A percentile compares a stretch with the other conserved stretches of the same genome.
phyloP scores from a whole-genome alignment of 2,113 vertebrate species.

The Sisor rabdophorus region DNA sequence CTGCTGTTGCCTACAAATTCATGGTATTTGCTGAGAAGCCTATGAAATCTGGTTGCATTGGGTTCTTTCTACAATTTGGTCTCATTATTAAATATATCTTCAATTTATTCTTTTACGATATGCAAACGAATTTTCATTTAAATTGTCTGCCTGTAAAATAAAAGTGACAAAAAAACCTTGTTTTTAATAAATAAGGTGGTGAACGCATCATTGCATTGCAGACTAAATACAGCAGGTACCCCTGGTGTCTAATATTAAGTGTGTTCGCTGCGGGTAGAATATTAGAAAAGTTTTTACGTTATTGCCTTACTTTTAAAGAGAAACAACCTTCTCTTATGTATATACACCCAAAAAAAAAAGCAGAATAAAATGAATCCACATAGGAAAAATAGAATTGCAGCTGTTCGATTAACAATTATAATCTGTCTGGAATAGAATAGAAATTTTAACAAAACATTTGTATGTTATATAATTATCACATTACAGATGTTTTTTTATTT shows the following conservation, averaged over 20 bases:
- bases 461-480: not conserved
- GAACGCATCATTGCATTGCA: not conserved
- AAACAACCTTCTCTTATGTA: not conserved
- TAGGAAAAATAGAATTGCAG: not conserved
- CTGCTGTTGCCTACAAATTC: conserved; percentile 6
- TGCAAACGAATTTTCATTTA: not conserved
- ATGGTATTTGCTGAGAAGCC: not conserved
- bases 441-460: not conserved
- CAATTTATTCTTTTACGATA: not conserved
- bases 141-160: not conserved
- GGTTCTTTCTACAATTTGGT: not conserved
- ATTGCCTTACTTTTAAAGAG: not conserved
- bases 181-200: not conserved
- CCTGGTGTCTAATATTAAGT: not conserved
- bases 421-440: not conserved
- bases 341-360: not conserved
- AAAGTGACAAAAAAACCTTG: not conserved
- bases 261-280: not conserved
- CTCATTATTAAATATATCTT: not conserved
- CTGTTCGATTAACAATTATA: no score
- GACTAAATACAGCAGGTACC: not conserved
- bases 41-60: no score
- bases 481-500: not conserved
- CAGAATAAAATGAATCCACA: no score
- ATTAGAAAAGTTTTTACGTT: not conserved